These are phyloP conservation scores for Melanotaenia boesemani DNA, from an alignment of 2,797 vertebrate genomes.

Conservation along the genomic window DNA sequence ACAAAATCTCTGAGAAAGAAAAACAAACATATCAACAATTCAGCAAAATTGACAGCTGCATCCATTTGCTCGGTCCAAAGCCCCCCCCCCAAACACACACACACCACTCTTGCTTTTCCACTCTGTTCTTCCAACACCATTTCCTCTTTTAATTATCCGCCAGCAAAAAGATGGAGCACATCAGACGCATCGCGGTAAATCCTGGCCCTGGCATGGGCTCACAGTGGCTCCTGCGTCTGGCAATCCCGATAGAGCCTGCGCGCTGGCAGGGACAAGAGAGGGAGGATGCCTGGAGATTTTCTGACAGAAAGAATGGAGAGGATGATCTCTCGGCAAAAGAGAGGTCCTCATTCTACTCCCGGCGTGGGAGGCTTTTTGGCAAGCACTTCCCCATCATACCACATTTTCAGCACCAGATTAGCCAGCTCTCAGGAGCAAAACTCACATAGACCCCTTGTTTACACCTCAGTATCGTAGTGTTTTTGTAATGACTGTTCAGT, in stretches of 20 bases:
- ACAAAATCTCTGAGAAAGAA: slow-evolving; percentile 59
- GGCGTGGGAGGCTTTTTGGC: slow-evolving; percentile 77
- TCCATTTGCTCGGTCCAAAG: slow-evolving; percentile 78
- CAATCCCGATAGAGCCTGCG: slow-evolving; percentile 83
- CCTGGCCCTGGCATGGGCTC: slow-evolving; percentile 85
- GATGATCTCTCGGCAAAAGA: slow-evolving; percentile 83
- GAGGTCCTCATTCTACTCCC: slow-evolving; percentile 77
- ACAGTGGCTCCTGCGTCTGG: slow-evolving; percentile 84
- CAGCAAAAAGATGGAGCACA: slow-evolving; percentile 84
- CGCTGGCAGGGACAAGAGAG: slow-evolving; percentile 83
- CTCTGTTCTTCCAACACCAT: slow-evolving; percentile 84
- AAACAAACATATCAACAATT: slow-evolving; percentile 79
- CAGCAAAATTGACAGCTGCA: slow-evolving; percentile 84
- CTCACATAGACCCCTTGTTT: slow-evolving; percentile 74
- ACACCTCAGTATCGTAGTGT: slow-evolving; percentile 68
- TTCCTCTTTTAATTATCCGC: slow-evolving; percentile 88
- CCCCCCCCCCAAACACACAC: slow-evolving; percentile 27
- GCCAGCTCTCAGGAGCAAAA: slow-evolving; percentile 75
- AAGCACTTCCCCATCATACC: slow-evolving; percentile 70
- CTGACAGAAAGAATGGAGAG: slow-evolving; percentile 81
- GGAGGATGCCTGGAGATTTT: slow-evolving; percentile 81
- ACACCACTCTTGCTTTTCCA: slow-evolving; percentile 62
- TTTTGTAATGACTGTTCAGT: slow-evolving; percentile 73
- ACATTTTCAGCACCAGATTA: slow-evolving; percentile 85
- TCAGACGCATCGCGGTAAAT: slow-evolving; percentile 85